Conservation (phyloP, 2,888 invertebrate genomes). For the Trichopoda pennipes region DNA sequence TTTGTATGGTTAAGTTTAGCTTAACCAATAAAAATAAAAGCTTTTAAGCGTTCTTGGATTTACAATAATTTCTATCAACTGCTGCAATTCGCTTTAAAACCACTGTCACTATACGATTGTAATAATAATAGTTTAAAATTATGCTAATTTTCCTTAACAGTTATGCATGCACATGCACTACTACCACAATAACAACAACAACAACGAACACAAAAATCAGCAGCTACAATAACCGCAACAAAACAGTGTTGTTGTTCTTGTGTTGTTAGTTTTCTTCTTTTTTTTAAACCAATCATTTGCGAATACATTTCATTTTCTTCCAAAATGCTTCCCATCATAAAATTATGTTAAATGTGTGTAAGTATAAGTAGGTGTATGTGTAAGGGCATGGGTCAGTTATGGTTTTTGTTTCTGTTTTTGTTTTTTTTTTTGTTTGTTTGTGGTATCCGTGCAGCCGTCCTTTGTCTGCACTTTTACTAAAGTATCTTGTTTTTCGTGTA, state of each 20-base stretch:
- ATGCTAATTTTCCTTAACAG: constrained; percentile 65
- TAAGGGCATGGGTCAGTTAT: constrained; percentile 47
- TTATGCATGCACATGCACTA: constrained; percentile 60
- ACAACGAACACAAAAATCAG: neutral
- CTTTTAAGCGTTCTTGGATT: too few relatives aligned
- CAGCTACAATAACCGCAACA: constrained; percentile 10
- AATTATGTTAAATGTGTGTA: neutral
- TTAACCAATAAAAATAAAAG: too few relatives aligned
- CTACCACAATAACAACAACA: constrained; percentile 13
- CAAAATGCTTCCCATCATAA: constrained; percentile 16
- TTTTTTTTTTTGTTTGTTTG: neutral
- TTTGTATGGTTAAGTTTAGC: too few relatives aligned
- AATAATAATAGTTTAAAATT: constrained; percentile 60
- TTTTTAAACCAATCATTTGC: constrained; percentile 22
- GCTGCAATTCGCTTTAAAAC: neutral
- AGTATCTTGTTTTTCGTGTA: constrained; percentile 50
- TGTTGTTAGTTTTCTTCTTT: too few relatives aligned
- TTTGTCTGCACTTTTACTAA: constrained; percentile 7
- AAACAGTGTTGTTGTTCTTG: constrained; percentile 16
- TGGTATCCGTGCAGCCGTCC: neutral
- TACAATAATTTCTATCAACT: neutral
- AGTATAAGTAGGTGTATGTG: neutral
- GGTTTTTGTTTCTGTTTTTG: neutral
- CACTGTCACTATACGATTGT: constrained; percentile 24
- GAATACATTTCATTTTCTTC: constrained; percentile 28